Evolutionary conservation across 1,140 invertebrate species (phyloP).

Genomic region (Laupala kohalensis): DNA sequence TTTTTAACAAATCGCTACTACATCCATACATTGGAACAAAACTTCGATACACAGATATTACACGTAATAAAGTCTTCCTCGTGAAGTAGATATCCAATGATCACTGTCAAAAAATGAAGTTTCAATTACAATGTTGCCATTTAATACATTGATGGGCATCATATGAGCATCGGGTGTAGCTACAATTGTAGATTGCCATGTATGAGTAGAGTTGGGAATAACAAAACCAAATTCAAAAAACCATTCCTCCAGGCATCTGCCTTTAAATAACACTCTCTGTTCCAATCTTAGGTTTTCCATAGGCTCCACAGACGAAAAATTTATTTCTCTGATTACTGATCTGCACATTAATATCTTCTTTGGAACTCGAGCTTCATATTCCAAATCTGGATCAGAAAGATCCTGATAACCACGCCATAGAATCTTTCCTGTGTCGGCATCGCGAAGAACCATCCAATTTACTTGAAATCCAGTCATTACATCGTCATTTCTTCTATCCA

Average conservation of each 20-base stretch:
- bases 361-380: conserved; percentile 92
- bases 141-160: conserved; percentile 96
- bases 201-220: conserved; percentile 96
- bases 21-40: too few species aligned
- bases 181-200: conserved; percentile 96
- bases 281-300: conserved; percentile 96
- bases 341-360: conserved; percentile 92
- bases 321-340: conserved; percentile 94
- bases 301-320: conserved; percentile 91
- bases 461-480: conserved; percentile 57
- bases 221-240: conserved; percentile 99
- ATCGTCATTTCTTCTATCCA: conserved; percentile 45
- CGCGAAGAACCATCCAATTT: conserved; percentile 97
- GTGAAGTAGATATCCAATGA: conserved; percentile 85
- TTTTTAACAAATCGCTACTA: too few species aligned
- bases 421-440: conserved; percentile 90
- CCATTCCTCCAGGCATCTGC: conserved; percentile 87
- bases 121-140: conserved; percentile 97
- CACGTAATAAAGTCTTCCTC: conserved; percentile 90
- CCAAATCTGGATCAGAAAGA: conserved; percentile 60
- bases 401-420: conserved; percentile 97
- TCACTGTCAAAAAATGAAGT: conserved; percentile 97
- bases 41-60: too few species aligned
- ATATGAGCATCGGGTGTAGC: conserved; percentile 98
- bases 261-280: conserved; percentile 76